A percentile compares a stretch with the other conserved stretches of the same genome.
Conservation (phyloP, 2,888 invertebrate species). For the Cosmorhoe ocellata region DNA sequence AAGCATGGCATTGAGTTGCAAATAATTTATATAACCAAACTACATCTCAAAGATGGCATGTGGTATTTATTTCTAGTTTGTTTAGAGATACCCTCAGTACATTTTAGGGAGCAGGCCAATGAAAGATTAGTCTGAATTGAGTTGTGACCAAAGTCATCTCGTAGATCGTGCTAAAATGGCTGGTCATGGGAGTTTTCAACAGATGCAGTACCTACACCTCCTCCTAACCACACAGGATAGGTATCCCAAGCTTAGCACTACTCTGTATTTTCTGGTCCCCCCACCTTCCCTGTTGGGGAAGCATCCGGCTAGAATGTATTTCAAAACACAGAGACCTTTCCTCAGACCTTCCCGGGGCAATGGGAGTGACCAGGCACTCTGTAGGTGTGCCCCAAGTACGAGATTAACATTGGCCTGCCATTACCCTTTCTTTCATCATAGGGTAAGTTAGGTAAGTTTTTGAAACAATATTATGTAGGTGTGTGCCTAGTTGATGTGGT, state of each 20-base stretch:
- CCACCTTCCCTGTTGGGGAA: slow-evolving; percentile 84
- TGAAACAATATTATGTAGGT: too few relatives aligned
- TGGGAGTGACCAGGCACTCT: slow-evolving; percentile 82
- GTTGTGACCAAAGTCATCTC: slow-evolving; percentile 86
- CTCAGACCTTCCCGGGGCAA: slow-evolving; percentile 93
- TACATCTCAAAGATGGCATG: neutral
- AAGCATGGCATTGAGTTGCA: neutral
- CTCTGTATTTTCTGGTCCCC: slow-evolving; percentile 88
- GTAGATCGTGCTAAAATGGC: slow-evolving; percentile 90
- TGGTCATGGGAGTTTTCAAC: slow-evolving; percentile 88
- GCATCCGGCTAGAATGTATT: slow-evolving; percentile 87
- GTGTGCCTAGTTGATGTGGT: too few relatives aligned
- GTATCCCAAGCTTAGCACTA: slow-evolving; percentile 78
- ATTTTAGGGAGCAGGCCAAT: slow-evolving; percentile 80
- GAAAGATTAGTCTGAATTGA: slow-evolving; percentile 94
- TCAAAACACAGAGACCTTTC: slow-evolving; percentile 77
- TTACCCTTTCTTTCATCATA: slow-evolving; percentile 74
- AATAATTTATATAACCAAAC: slow-evolving; percentile 2
- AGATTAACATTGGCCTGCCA: slow-evolving; percentile 87
- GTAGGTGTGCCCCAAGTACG: slow-evolving; percentile 87
- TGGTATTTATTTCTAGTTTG: neutral
- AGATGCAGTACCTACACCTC: slow-evolving; percentile 69
- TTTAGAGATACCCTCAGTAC: slow-evolving; percentile 68
- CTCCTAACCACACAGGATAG: slow-evolving; percentile 63
- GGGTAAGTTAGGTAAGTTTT: slow-evolving; percentile 56